Base-by-base conservation (phyloP, 2,113 vertebrate genomes). In the Neodon shergylaensis region DNA sequence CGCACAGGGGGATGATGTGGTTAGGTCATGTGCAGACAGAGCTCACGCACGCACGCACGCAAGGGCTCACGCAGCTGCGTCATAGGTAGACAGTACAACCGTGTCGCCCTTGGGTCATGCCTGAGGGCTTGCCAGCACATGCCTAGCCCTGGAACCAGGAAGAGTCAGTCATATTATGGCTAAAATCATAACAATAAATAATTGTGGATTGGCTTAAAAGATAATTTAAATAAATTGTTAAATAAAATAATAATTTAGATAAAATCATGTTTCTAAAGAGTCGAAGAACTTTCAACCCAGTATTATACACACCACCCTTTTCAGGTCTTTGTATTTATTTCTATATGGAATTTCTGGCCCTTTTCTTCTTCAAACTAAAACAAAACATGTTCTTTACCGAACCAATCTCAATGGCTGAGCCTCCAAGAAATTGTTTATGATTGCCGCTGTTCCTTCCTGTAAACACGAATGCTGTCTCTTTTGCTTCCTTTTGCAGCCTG, bases 291-390 rank as follows among this genome's bases (percentile, higher is more conserved):
- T 96, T 92, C 49, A 49, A 54, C 7, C 13, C 33, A 78, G 26
- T 90, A 26, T 49, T 83, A 61, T 5, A 49, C 9, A 49, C 22
- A 2, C n/a, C 9, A 74, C 22, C 8, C 28, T 83, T 83, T 92
- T 17, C 33, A 87, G 72, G 72, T 88, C 58, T 54, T 91, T 68
- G 39, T 7, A 24, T 93, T 89, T 84, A 68, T 83, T 83, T 90
- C 47, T 24, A 74, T 4, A 33, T 92, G 54, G 92, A 39, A 95
- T 88, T 90, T 92, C 36, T n/a, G 63, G 72, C 11, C 16, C 3
- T 85, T 7, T 10, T 81, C 10, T 17, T 92, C 74, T 90, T 88
- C 4, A 66, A 78, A 65, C 49, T 85, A 93, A 86, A 54, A 54
- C 49, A n/a, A 81, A 36, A 22, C 81, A 77, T 28, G 52, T 70